Evolutionary conservation across 2,797 vertebrate genomes (phyloP).

Genomic region (Siniperca undulata): DNA sequence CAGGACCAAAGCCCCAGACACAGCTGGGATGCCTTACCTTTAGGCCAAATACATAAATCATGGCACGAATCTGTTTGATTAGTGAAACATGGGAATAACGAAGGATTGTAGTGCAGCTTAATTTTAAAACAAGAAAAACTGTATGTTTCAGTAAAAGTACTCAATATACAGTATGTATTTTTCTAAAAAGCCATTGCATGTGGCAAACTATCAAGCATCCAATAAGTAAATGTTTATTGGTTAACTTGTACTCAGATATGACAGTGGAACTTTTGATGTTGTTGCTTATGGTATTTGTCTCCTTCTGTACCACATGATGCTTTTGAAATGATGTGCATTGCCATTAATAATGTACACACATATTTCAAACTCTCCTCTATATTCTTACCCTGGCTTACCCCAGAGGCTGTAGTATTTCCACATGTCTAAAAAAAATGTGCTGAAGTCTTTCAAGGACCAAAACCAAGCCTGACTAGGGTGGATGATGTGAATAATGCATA

Average conservation of each 20-base stretch:
- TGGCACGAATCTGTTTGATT: conserved; percentile 51
- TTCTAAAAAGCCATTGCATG: conserved; percentile 61
- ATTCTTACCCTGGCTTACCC: conserved; percentile 14
- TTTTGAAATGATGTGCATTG: conserved; percentile 56
- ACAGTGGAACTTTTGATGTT: conserved; percentile 67
- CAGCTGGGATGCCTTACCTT: conserved; percentile 58
- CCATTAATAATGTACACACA: conserved; percentile 51
- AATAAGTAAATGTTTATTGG: conserved; percentile 63
- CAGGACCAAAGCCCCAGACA: conserved; percentile 61
- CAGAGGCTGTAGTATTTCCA: conserved; percentile 34
- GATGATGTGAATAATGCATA: conserved; percentile 72
- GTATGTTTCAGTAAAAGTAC: conserved; percentile 41
- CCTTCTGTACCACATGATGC: conserved; percentile 49
- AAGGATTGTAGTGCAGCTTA: conserved; percentile 31
- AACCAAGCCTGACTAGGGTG: conserved; percentile 40
- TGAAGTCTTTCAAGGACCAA: conserved; percentile 38
- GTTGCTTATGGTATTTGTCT: conserved; percentile 66
- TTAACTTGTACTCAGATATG: conserved; percentile 63
- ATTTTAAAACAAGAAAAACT: conserved; percentile 21
- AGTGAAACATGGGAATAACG: conserved; percentile 32
- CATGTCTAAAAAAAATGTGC: conserved; percentile 25
- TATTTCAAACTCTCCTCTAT: conserved; percentile 47
- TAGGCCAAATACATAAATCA: conserved; percentile 62
- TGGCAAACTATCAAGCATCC: conserved; percentile 61
- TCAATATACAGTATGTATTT: conserved; percentile 48